Evolutionary conservation across 92 coral and sea anemone species (phyloP), one percentile per base, ranked within the genome.

Genomic region (Actinostola sp.): DNA sequence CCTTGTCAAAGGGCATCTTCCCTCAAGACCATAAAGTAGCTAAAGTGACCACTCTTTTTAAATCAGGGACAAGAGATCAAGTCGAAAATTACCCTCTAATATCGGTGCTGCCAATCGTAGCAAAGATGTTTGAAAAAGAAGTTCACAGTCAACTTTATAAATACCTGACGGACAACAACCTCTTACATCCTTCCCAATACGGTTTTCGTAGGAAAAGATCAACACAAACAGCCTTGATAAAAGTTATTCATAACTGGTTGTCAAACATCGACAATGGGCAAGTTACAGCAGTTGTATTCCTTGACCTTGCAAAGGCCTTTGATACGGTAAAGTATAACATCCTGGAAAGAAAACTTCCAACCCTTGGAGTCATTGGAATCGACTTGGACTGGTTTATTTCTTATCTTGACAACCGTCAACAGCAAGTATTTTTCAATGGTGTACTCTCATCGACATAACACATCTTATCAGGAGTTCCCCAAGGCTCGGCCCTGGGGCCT

Each of bases 21-120:
- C 88, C 92, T 39, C 66, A 64, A 68, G 55, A 88, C 61, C 82
- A 88, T 84, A 81, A 81, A 67, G 82, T 81, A 14, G 84, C 81
- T 15, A 81, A 81, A 67, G 82, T 81, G 21, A 82, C 81, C 10
- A 82, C 80, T 49, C 68, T 81, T 63, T 75, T 29, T 32, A 67
- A 67, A 21, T 29, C 61, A 27, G 73, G 60, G 3, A 58, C 43
- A 43, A 17, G 56, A 7, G 58, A 63, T 12, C 52, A 63, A 35
- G 10, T 36, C 1, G 8, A 38, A 7, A 63, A 63, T 39, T 63
- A 63, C 32, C 72, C 57, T 20, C 72, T 58, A 29, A 66, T 66
- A 8, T 66, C 72, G 3, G 53, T 66, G 10, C 51, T 66, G 20
- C 72, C 58, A 26, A 45, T 66, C 24, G 31, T 66, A 9, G 43